Evolutionary conservation across 1,140 invertebrate genomes (phyloP), one percentile per base, ranked within the genome.

Genomic region (Atta colombica): DNA sequence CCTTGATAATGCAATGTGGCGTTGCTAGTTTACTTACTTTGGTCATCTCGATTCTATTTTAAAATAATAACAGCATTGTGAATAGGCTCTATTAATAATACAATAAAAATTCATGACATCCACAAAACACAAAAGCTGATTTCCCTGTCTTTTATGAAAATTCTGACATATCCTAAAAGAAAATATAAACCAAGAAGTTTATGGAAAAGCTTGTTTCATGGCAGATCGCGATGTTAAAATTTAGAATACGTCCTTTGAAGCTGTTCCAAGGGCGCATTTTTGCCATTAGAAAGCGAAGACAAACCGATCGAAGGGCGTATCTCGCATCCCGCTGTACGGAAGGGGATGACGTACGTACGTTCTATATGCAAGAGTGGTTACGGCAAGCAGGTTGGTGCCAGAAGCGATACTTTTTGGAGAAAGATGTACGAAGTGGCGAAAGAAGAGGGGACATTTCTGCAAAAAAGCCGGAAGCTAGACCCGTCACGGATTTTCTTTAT

Each of bases 401-500:
- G 84, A 74, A 69, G 66, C 84, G 66, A 87, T 84, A 87, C 86
- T 90, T 87, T 88, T 77, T 31, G n/a, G 28, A 77, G 63, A 78
- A 77, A 90, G 74, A 80, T 35, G 77, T 78, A 77, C 55, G 86
- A 51, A 55, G 61, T 81, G 80, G 78, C n/a, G 45, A 74, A 51
- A 78, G 74, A 31, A 45, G 18, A 25, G 31, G 53, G 55, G 80
- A 90, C 49, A 58, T 81, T 66, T 81, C 65, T 45, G 35, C 63
- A 80, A 88, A 69, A 77, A 78, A 77, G 85, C 89, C 92, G 92
- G 93, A 93, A 93, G 82, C 89, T 78, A 87, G 89, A 91, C 81
- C 86, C 90, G 90, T 92, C 90, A 86, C 85, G 86, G 86, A 71
- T 92, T 90, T 92, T 93, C 92, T 93, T 93, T 94, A 92, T 89